phyloP scores from a whole-genome alignment of 2,888 invertebrate genomes.

The Loripinus fragilis region DNA sequence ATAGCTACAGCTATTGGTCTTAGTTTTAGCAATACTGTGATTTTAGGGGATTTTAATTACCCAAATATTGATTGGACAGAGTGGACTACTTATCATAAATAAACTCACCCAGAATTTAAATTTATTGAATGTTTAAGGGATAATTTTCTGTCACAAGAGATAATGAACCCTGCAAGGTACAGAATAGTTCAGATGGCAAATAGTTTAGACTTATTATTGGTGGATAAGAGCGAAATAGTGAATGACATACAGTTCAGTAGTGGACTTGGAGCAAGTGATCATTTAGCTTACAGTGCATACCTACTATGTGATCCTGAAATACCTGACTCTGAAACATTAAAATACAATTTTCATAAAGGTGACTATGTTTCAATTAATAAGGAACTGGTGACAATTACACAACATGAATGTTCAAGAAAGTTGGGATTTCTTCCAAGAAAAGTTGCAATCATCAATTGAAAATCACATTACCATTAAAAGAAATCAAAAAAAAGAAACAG shows the following conservation, averaged over 20 bases:
- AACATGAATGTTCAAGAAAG: slow-evolving; percentile 1
- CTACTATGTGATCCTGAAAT: background rate
- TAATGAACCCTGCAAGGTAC: background rate
- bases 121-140: slow-evolving; percentile 2
- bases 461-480: background rate
- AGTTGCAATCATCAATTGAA: background rate
- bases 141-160: slow-evolving; percentile 21
- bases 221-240: background rate
- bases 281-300: background rate
- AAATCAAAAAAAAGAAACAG: background rate
- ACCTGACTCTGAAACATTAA: background rate
- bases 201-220: background rate
- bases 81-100: slow-evolving; percentile 10
- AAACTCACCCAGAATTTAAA: slow-evolving; percentile 1
- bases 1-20: background rate
- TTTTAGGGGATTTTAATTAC: slow-evolving; percentile 27
- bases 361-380: background rate
- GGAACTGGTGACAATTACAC: background rate
- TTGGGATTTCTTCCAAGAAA: slow-evolving; percentile 2
- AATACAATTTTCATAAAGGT: background rate
- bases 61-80: slow-evolving; percentile 18
- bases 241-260: background rate
- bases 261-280: background rate
- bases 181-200: background rate
- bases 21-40: background rate